phyloP scores from a whole-genome alignment of 2,113 vertebrate genomes.

The Gorilla gorilla region DNA sequence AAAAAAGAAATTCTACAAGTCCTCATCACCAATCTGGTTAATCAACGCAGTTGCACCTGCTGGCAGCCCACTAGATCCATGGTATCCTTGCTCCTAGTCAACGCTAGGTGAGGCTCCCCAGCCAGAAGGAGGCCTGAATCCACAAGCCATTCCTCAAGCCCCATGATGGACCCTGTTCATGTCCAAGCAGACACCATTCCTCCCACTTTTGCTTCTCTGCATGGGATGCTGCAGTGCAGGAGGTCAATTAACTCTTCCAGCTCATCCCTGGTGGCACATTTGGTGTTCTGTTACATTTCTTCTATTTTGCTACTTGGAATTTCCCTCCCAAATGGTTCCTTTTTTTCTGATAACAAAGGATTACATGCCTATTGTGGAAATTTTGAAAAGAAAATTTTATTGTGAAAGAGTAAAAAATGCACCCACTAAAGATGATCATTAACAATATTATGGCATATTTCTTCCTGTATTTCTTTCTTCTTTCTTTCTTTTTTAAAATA shows the following conservation, averaged over 20 bases:
- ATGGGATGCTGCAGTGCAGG: too few relatives aligned
- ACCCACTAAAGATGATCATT: background rate
- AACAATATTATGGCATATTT: background rate
- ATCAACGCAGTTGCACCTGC: background rate
- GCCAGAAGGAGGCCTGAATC: background rate
- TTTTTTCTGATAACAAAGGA: background rate
- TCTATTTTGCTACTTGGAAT: background rate
- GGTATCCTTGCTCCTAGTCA: background rate
- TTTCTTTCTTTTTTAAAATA: background rate
- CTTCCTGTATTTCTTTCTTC: background rate
- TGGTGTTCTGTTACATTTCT: background rate
- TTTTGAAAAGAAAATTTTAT: background rate
- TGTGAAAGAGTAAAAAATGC: background rate
- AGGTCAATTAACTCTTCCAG: background rate
- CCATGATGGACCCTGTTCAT: rapidly evolving
- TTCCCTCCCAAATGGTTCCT: background rate
- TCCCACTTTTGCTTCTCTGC: background rate
- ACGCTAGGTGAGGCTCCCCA: background rate
- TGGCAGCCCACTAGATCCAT: background rate
- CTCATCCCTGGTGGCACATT: rapidly evolving
- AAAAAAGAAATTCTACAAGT: background rate
- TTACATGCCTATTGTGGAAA: background rate
- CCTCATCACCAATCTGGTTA: too few relatives aligned
- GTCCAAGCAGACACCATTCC: rapidly evolving
- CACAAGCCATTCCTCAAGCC: background rate